Evolutionary conservation across 2,888 invertebrate species (phyloP).

Genomic region (Malthinus flaveolus): DNA sequence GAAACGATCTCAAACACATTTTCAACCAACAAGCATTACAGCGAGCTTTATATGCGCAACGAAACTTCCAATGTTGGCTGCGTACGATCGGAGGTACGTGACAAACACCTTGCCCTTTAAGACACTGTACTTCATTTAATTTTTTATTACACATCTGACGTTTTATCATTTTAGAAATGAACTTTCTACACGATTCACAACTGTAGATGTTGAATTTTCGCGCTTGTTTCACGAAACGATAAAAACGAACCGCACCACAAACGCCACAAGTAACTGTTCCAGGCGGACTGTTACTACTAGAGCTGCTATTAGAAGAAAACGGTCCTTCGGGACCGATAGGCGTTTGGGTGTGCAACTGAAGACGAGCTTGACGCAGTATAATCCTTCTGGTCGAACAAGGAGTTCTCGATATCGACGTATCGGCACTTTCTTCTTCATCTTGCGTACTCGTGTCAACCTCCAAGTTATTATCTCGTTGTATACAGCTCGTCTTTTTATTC

Average conservation of each 20-base stretch:
- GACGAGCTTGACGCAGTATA: conserved; percentile 69
- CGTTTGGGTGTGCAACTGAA: conserved; percentile 61
- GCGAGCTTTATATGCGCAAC: conserved; percentile 72
- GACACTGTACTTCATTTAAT: conserved; percentile 65
- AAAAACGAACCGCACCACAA: conserved; percentile 76
- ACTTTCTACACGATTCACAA: conserved; percentile 85
- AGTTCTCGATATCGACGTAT: conserved; percentile 53
- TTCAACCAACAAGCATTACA: conserved; percentile 89
- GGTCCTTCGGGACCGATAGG: conserved; percentile 65
- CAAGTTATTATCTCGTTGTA: conserved; percentile 7
- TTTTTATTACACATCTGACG: conserved; percentile 64
- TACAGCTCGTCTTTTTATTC: conserved; percentile 37
- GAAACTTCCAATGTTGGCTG: conserved; percentile 71
- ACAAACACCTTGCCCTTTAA: conserved; percentile 73
- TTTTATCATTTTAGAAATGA: conserved; percentile 81
- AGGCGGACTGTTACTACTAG: conserved; percentile 59
- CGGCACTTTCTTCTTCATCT: conserved; percentile 47
- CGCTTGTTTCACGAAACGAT: conserved; percentile 77
- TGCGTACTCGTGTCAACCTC: neutral
- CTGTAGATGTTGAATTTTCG: conserved; percentile 83
- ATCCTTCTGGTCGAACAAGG: conserved; percentile 64
- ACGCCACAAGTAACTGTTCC: conserved; percentile 77
- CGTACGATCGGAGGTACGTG: conserved; percentile 71
- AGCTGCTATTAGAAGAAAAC: conserved; percentile 58
- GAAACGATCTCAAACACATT: conserved; percentile 79